These are phyloP conservation scores for Scomber scombrus DNA, from an alignment of 2,113 vertebrate species.

Conservation along the genomic window DNA sequence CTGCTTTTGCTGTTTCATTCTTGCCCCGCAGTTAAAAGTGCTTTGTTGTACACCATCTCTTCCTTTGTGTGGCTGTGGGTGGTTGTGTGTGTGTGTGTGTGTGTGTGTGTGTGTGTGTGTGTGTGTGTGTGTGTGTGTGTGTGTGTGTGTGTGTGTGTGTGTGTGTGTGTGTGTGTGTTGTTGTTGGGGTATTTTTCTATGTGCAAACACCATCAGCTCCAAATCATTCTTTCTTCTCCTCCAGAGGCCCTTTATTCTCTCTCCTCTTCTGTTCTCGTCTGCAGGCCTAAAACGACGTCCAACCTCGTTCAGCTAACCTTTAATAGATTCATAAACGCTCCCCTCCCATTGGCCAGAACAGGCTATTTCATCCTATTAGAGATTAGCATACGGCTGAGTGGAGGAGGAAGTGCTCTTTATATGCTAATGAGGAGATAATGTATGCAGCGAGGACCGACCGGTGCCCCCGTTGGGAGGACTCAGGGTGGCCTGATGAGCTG, in stretches of 20 bases:
- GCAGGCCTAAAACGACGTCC: constrained; percentile 48
- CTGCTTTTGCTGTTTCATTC: constrained; percentile 57
- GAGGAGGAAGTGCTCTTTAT: constrained; percentile 82
- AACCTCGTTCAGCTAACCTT: constrained; percentile 65
- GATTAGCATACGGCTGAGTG: constrained; percentile 80
- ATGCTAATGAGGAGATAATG: constrained; percentile 79
- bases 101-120: no score
- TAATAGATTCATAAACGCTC: constrained; percentile 75
- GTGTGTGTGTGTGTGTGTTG: background rate
- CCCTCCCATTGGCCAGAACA: constrained; percentile 69
- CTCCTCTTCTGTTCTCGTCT: background rate
- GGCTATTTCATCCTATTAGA: constrained; percentile 78
- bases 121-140: background rate
- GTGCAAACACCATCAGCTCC: constrained; percentile 32
- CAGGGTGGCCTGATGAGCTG: constrained; percentile 38
- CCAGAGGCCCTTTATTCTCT: constrained; percentile 4
- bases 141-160: no score
- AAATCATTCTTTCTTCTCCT: constrained; percentile 27
- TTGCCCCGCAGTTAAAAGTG: constrained; percentile 65
- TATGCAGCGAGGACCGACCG: constrained; percentile 69
- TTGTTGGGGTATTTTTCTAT: constrained; percentile 36
- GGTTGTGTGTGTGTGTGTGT: background rate
- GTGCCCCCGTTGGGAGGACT: constrained; percentile 53
- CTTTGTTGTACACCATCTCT: constrained; percentile 48
- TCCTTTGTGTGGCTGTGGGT: constrained; percentile 6